Evolutionary conservation across 1,140 invertebrate species (phyloP).

Genomic region (Diorhabda sublineata): DNA sequence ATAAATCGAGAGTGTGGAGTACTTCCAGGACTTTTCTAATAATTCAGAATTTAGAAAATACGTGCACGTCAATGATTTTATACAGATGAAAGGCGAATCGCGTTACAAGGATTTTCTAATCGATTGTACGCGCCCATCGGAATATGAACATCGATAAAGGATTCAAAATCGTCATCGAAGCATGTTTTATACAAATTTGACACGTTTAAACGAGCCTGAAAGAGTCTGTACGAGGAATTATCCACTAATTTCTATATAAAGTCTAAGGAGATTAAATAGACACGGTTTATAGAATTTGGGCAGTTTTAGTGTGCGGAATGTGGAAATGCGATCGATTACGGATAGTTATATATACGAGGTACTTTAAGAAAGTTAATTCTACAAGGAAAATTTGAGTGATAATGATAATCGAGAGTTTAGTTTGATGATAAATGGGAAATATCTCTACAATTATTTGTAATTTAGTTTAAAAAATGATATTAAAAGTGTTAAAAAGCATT

Average conservation of each 20-base stretch:
- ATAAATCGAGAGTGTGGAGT: no score
- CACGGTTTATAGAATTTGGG: not conserved
- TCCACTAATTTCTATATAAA: slow-evolving; percentile 1
- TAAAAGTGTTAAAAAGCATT: no score
- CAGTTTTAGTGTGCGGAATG: not conserved
- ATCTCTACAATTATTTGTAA: no score
- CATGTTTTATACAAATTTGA: slow-evolving; percentile 19
- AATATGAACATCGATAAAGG: slow-evolving; percentile 27
- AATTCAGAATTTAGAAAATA: no score
- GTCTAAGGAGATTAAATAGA: not conserved
- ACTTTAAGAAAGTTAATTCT: no score
- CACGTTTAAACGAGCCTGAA: slow-evolving; percentile 11
- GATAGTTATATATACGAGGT: no score
- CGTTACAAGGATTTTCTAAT: slow-evolving; percentile 23
- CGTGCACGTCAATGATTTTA: no score
- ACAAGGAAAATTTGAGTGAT: no score
- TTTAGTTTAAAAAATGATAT: no score
- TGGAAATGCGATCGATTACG: not conserved
- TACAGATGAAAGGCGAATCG: not conserved
- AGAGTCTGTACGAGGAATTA: not conserved
- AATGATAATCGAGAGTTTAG: no score
- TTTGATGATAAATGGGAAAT: no score
- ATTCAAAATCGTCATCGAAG: slow-evolving; percentile 24
- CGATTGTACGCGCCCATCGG: slow-evolving; percentile 24
- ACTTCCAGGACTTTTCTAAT: no score